These are phyloP conservation scores for Chionis minor DNA, from an alignment of 2,113 vertebrate species.

Conservation along the genomic window DNA sequence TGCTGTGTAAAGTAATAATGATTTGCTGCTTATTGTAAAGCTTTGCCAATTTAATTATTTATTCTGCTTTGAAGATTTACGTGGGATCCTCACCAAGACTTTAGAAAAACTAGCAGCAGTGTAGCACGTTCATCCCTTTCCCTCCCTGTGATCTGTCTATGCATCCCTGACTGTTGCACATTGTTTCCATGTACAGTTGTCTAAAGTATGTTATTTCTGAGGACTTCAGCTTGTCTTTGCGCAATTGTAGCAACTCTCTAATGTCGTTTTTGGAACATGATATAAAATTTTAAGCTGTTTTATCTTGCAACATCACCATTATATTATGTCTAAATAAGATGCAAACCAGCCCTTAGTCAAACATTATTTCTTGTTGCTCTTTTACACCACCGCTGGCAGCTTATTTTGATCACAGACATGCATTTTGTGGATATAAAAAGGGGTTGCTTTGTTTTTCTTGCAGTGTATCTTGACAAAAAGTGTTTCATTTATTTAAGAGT, in stretches of 20 bases:
- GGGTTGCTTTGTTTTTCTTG: background rate
- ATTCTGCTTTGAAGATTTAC: background rate
- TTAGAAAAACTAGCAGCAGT: background rate
- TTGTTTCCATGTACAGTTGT: background rate
- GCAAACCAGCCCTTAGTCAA: background rate
- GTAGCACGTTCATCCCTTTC: background rate
- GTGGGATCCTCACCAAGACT: background rate
- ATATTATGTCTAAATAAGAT: background rate
- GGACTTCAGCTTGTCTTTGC: background rate
- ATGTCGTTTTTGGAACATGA: background rate
- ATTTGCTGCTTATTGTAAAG: background rate
- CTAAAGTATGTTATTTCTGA: background rate
- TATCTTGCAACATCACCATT: background rate
- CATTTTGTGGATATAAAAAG: background rate
- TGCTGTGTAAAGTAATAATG: background rate
- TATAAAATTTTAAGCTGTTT: background rate
- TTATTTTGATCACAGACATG: background rate
- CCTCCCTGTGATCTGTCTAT: background rate
- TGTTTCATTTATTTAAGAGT: background rate
- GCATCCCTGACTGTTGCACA: background rate
- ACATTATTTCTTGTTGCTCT: background rate
- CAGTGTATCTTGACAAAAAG: background rate
- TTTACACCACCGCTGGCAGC: background rate
- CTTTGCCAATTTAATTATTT: background rate
- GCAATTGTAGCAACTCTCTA: background rate